Percentiles rank a stretch among this genome's conserved stretches.
Evolutionary conservation across 2,113 vertebrate species (phyloP).

Genomic region (Lophius piscatorius): DNA sequence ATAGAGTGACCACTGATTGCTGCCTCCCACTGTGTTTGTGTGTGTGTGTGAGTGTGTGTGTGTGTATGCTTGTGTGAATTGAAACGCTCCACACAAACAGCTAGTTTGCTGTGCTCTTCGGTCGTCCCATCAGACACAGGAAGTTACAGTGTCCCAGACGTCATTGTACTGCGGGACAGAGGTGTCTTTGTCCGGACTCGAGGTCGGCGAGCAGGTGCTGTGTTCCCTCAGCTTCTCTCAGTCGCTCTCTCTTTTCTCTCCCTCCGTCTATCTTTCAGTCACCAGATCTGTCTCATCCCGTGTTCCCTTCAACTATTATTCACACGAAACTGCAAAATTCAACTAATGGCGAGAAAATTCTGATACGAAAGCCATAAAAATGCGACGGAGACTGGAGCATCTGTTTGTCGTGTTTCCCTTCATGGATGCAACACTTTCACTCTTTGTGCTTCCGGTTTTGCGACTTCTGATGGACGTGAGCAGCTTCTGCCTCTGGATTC

Average conservation of each 20-base stretch:
- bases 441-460: not conserved
- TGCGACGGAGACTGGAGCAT: too few species aligned
- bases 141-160: constrained; percentile 66
- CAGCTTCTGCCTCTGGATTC: too few species aligned
- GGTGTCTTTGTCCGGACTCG: constrained; percentile 76
- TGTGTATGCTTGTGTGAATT: constrained; percentile 28
- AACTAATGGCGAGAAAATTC: too few species aligned
- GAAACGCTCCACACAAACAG: constrained; percentile 32
- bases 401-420: not conserved
- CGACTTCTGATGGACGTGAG: too few species aligned
- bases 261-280: not conserved
- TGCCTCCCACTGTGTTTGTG: not conserved
- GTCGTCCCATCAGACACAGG: constrained; percentile 69
- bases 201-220: constrained; percentile 77
- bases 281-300: too few species aligned
- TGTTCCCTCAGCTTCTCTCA: constrained; percentile 43
- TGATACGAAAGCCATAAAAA: too few species aligned
- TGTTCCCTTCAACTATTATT: not conserved
- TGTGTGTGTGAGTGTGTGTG: constrained; percentile 13
- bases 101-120: constrained; percentile 49
- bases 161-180: constrained; percentile 76
- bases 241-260: constrained; percentile 31
- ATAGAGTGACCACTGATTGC: constrained; percentile 14
- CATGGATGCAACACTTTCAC: not conserved
- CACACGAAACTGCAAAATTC: not conserved